Evolutionary conservation across 1,140 invertebrate genomes (phyloP), one percentile per base, ranked within the genome.

Genomic region (Drosophila rufa): DNA sequence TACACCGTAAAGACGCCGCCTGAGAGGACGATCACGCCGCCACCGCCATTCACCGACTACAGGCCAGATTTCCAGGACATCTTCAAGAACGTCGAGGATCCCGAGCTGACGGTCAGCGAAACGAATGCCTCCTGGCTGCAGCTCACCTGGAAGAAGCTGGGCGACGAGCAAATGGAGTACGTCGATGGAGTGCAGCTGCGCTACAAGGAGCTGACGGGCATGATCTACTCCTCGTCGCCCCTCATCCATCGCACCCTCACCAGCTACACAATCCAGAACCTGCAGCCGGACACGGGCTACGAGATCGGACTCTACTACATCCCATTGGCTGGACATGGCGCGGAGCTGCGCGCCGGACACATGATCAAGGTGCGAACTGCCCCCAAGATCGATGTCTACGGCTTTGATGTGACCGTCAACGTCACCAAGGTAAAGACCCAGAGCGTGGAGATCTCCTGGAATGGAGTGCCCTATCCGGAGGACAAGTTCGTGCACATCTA

Each of bases 401-500:
- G 96, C 57, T 98, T 97, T 93, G 95, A 96, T 59, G 95, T 98
- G 5, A 94, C 94, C 33, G 94, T 98, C 0, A 95, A 96, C 70
- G 95, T 96, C 0, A 95, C 95, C 27, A 94, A 95, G 58, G 95
- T 97, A 4, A 97, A 96, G 79, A 94, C 96, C 0, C 95, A 95
- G 40, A 96, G 95, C 17, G 95, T 97, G 1, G 96, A 97, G 82
- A 94, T 98, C 2, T 94, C 94, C 1, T 97, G 97, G 96, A 95
- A 93, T 51, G 97, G 97, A 7, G 95, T 98, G 0, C 97, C 97
- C 5, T 95, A 96, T 84, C 97, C 97, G 0, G 96, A 97, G 75
- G 97, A 98, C 79, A 97, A 98, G 87, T 98, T 96, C 93, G 96
- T 98, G n/a, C 96, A 97, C 79, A 97, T 98, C 75, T 98, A 96